These are phyloP conservation scores for Epinephelus awoara DNA, from an alignment of 2,797 vertebrate genomes.

Conservation along the genomic window DNA sequence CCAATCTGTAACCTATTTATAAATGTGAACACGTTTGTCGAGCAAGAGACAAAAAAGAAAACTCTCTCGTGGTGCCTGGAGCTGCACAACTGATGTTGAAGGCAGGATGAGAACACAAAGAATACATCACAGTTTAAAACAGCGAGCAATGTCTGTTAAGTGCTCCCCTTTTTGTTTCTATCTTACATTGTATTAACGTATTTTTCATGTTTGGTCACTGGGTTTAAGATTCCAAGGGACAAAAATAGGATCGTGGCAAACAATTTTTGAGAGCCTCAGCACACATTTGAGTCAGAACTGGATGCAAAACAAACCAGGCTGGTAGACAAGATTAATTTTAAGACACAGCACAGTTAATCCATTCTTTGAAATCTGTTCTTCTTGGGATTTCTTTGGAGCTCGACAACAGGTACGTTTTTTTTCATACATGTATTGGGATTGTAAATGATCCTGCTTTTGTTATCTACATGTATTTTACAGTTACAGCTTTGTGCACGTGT, in stretches of 20 bases:
- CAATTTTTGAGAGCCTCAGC: neutral
- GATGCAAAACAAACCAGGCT: constrained; percentile 3
- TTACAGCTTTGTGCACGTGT: neutral
- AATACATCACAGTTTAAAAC: neutral
- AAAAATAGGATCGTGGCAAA: neutral
- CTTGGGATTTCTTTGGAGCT: neutral
- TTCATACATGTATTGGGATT: neutral
- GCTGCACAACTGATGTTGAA: constrained; percentile 8
- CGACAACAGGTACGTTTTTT: neutral
- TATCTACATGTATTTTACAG: neutral
- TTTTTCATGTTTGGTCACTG: neutral
- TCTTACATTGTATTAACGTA: neutral
- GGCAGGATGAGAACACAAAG: neutral
- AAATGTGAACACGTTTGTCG: neutral
- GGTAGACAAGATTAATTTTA: neutral
- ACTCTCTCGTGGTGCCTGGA: neutral
- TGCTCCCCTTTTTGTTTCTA: neutral
- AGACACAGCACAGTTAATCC: neutral
- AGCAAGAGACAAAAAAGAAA: constrained; percentile 2
- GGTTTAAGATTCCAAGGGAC: neutral
- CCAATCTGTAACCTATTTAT: neutral
- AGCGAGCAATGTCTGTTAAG: neutral
- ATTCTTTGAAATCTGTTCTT: neutral
- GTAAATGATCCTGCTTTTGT: neutral
- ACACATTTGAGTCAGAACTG: neutral